phyloP scores from a whole-genome alignment of 2,888 invertebrate species.

The Venusia cambrica region DNA sequence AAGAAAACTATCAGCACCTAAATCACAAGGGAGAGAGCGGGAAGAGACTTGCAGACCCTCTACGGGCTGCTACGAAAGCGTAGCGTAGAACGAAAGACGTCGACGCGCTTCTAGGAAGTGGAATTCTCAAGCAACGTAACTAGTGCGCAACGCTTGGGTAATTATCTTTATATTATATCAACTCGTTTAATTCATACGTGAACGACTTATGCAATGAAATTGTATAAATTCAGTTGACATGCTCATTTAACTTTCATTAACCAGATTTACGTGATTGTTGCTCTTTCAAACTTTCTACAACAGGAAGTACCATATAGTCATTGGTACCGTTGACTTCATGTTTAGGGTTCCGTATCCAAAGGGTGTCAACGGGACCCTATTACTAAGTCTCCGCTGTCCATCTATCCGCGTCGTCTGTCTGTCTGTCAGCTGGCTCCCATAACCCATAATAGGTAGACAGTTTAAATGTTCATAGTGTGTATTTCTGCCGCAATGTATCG shows the following conservation, averaged over 20 bases:
- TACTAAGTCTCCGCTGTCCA: too few relatives aligned
- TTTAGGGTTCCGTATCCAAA: too few relatives aligned
- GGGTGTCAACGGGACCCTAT: too few relatives aligned
- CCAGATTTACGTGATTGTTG: conserved; percentile 33
- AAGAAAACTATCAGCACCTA: too few relatives aligned
- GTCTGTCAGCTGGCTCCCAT: too few relatives aligned
- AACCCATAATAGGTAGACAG: too few relatives aligned
- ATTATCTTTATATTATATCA: conserved; percentile 13
- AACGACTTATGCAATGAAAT: conserved; percentile 21
- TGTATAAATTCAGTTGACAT: conserved; percentile 34
- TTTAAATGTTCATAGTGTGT: too few relatives aligned
- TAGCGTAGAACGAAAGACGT: conserved; percentile 20
- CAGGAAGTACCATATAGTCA: conserved; percentile 22
- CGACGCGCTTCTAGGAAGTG: conserved; percentile 20
- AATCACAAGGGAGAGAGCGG: too few relatives aligned
- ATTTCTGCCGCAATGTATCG: too few relatives aligned
- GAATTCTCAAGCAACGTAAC: conserved; percentile 8
- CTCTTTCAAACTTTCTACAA: conserved; percentile 41
- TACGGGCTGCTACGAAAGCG: conserved; percentile 5
- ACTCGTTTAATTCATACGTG: conserved; percentile 10
- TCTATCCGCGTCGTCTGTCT: too few relatives aligned
- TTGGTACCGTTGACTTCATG: conserved; percentile 3
- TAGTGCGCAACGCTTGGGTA: conserved; percentile 15
- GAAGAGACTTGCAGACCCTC: too few relatives aligned
- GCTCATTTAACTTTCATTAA: conserved; percentile 45